Base-by-base conservation (phyloP, 2,888 invertebrate genomes). In the Oegoconia quadripuncta region DNA sequence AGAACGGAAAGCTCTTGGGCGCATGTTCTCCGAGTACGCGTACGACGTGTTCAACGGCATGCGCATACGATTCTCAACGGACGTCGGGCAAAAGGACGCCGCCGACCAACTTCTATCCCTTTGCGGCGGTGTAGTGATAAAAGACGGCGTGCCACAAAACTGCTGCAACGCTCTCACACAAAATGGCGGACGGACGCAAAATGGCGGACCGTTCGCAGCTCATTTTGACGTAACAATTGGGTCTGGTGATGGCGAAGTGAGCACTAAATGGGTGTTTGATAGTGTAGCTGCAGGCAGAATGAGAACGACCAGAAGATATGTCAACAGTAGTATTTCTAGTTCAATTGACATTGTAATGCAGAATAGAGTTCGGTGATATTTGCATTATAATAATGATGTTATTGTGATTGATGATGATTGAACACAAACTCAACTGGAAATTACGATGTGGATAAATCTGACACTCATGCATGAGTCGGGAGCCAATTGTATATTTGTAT, bases 201-300 rank as follows among this genome's bases (percentile, higher is more conserved):
- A 55, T 50, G 59, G 47, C 50, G 49, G 22, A 12, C 17, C 1
- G 5, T 8, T 11, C 1, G 16, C 42, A 14, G 28, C 39, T 22
- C 55, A 59, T 5, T 61, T 43, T 38, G 78, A 79, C 43, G 44
- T 83, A 1, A 62, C 59, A 1, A 46, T 84, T 1, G 84, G 83
- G 0, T 43, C 42, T 0, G 49, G 39, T 0, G 51, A 46, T 0
- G 74, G 72, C 0, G 61, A 77, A 43, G 63, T 83, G 1, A 53
- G 53, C 22, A 75, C 78, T 0, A 79, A 74, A 27, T 86, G 84
- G 86, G 80, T 86, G 17, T 84, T 82, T 39, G 84, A 84, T 28
- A 83, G 84, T 34, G 73, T 83, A 0, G 74, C 75, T 0, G 64
- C 74, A 0, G 73, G 65, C 0, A 59, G 82, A 1, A 73, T 79